Conservation (phyloP, 2,113 vertebrate genomes). For the Sorex araneus region DNA sequence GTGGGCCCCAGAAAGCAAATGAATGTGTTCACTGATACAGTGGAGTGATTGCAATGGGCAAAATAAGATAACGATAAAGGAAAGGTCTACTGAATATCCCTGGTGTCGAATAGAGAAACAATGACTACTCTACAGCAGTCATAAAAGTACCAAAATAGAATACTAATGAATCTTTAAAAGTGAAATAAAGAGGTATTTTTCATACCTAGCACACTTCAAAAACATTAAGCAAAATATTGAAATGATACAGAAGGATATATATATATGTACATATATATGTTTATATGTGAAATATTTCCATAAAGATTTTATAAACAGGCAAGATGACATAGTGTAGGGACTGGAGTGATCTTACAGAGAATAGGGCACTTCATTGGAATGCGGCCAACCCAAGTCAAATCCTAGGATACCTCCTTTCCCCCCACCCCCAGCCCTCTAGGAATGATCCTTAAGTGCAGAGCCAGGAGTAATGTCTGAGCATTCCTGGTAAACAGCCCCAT, state of each 20-base stretch:
- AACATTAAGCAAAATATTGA: neutral
- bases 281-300: neutral
- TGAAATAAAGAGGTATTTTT: neutral
- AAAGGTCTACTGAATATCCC: neutral
- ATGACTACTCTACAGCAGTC: neutral
- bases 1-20: neutral
- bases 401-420: too few species aligned
- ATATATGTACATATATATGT: neutral
- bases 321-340: neutral
- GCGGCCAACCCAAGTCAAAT: too few species aligned
- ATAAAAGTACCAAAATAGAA: slow-evolving; percentile 1
- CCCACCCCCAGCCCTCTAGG: too few species aligned
- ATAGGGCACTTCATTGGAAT: too few species aligned
- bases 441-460: too few species aligned
- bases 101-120: slow-evolving; percentile 2
- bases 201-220: slow-evolving; percentile 1
- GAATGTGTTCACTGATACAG: neutral
- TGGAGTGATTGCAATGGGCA: neutral
- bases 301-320: neutral
- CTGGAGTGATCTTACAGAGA: too few species aligned
- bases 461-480: too few species aligned
- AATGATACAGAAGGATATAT: neutral
- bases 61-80: neutral
- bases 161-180: neutral
- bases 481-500: too few species aligned